Evolutionary conservation across 2,888 invertebrate species (phyloP), one percentile per base, ranked within the genome.

Genomic region (Lomographa bimaculata): DNA sequence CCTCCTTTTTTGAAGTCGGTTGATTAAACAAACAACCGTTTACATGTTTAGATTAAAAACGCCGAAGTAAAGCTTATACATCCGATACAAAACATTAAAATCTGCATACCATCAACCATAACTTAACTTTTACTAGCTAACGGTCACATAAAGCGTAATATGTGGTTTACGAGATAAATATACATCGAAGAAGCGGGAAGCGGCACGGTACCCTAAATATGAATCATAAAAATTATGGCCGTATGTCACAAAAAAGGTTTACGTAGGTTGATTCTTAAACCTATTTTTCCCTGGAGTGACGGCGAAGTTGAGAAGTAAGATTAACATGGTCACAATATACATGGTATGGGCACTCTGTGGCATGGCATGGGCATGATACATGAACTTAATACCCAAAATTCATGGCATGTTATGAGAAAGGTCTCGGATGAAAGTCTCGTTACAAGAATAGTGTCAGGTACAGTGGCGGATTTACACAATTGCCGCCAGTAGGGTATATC

Each of bases 141-240:
- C 69, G 69, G 69, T 69, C 70, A 62, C 72, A 72, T 79, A 71
- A 69, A 62, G 50, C 46, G 57, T 64, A 70, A 70, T 75, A 71
- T 74, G 69, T 71, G 75, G 68, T 71, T 73, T 72, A 74, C 47
- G 70, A 67, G 66, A 66, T 73, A 64, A 71, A 71, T 71, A 50
- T 57, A 64, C 57, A 52, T 52, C 54, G 48, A 62, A 61, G 53
- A 51, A 45, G 50, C 53, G 56, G 50, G 51, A 57, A 54, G 54
- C 52, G 54, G 54, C 41, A 43, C 46, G 51, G 48, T 40, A 51
- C 56, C 60, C 60, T 39, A 59, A 64, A 68, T 55, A 73, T 70
- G 65, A 64, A 63, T 66, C 66, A 70, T 76, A 75, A 74, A 76
- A 71, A 73, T 66, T 68, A 71, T 60, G 60, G 53, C 47, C 40